A percentile compares a stretch with the other conserved stretches of the same genome.
Conservation (phyloP, 2,888 invertebrate species). For the Trissolcus japonicus region DNA sequence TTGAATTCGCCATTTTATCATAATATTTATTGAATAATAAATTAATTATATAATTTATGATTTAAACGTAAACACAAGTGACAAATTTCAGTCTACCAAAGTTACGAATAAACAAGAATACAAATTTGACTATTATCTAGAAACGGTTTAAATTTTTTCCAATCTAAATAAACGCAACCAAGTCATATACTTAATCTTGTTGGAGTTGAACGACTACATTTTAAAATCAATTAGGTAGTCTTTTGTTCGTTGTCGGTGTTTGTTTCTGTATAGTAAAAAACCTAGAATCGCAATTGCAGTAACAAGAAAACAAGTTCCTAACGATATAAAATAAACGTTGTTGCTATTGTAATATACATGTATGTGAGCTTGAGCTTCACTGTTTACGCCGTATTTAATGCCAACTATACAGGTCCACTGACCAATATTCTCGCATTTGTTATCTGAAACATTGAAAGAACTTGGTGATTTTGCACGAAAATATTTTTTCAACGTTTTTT, state of each 20-base stretch:
- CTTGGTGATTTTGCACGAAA: no score
- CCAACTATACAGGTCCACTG: slow-evolving; percentile 64
- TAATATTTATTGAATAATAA: no score
- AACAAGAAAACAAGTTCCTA: slow-evolving; percentile 33
- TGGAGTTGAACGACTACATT: slow-evolving; percentile 31
- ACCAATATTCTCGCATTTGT: slow-evolving; percentile 59
- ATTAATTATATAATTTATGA: no score
- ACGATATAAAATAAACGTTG: slow-evolving; percentile 33
- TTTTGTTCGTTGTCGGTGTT: slow-evolving; percentile 17
- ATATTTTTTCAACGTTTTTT: no score
- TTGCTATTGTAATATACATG: slow-evolving; percentile 33
- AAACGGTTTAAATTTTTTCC: background rate
- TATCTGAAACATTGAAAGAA: slow-evolving; percentile 35
- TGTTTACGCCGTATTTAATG: slow-evolving; percentile 40
- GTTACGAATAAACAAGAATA: slow-evolving; percentile 10
- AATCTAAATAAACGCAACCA: background rate
- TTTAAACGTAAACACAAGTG: background rate
- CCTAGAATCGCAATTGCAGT: slow-evolving; percentile 30
- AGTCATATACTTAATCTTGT: slow-evolving; percentile 1
- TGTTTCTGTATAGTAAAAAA: slow-evolving; percentile 37
- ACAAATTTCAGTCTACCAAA: slow-evolving; percentile 1
- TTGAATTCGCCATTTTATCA: no score
- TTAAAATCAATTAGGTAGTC: slow-evolving; percentile 46
- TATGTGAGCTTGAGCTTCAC: slow-evolving; percentile 44
- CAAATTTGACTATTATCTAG: background rate